These are phyloP conservation scores for Leistus spinibarbis DNA, from an alignment of 2,888 invertebrate genomes.

Conservation along the genomic window DNA sequence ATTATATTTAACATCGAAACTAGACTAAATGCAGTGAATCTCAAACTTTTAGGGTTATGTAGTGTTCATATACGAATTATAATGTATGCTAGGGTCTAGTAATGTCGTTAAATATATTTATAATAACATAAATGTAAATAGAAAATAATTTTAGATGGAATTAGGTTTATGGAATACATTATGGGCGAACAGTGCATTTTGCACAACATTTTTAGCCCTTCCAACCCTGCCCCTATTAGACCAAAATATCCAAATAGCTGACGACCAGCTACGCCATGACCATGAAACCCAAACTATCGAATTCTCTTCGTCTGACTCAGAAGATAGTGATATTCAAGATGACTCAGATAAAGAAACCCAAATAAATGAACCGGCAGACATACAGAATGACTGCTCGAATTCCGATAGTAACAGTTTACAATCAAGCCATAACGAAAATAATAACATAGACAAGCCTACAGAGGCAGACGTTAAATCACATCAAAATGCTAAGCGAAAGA, in stretches of 20 bases:
- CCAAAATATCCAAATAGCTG: slow-evolving; percentile 3
- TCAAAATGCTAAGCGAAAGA: slow-evolving; percentile 9
- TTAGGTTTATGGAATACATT: slow-evolving; percentile 43
- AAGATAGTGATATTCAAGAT: slow-evolving; percentile 21
- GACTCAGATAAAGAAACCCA: slow-evolving; percentile 16
- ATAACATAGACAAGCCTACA: background rate
- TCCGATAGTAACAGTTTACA: slow-evolving; percentile 28
- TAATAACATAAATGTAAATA: background rate
- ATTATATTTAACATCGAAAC: background rate
- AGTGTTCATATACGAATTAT: background rate
- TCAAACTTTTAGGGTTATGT: background rate
- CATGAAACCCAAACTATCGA: slow-evolving; percentile 29
- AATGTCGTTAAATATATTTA: background rate
- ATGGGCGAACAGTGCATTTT: slow-evolving; percentile 43
- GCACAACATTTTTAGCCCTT: slow-evolving; percentile 37
- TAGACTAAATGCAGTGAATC: background rate
- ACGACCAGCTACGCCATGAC: slow-evolving; percentile 19
- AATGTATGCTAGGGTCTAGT: background rate
- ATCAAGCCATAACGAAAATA: slow-evolving; percentile 3
- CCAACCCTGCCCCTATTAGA: slow-evolving; percentile 23
- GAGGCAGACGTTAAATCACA: background rate
- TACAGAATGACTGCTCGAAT: slow-evolving; percentile 13
- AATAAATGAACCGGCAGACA: background rate
- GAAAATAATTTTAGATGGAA: slow-evolving; percentile 42
- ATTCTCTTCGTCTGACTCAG: slow-evolving; percentile 24